Percentiles rank a stretch among this genome's conserved stretches.
Evolutionary conservation across 2,797 vertebrate genomes (phyloP).

Genomic region (Botia kubotai): DNA sequence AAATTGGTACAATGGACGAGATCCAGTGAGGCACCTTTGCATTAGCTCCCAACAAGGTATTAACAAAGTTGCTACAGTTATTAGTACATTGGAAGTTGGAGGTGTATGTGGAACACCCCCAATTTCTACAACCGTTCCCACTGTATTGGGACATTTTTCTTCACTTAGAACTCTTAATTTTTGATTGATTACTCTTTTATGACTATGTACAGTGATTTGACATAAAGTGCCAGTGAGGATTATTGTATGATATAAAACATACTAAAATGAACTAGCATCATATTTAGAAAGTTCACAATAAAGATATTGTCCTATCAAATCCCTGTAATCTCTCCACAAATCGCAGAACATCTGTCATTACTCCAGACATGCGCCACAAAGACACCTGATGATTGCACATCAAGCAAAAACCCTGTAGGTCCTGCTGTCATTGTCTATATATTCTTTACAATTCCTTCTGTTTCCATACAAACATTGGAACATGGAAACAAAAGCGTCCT

Average conservation of each 20-base stretch:
- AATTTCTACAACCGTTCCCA: conserved; percentile 75
- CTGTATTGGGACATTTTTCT: conserved; percentile 74
- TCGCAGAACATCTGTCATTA: conserved; percentile 84
- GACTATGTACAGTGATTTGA: conserved; percentile 93
- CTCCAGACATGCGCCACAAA: conserved; percentile 84
- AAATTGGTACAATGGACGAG: conserved; percentile 85
- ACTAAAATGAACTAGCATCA: conserved; percentile 81
- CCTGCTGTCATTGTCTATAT: conserved; percentile 99
- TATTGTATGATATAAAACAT: conserved; percentile 83
- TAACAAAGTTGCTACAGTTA: conserved; percentile 91
- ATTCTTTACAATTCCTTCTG: conserved; percentile 7
- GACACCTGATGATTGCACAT: conserved; percentile 94
- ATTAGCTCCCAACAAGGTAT: conserved; percentile 93
- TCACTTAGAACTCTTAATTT: conserved; percentile 64
- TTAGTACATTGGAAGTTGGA: conserved; percentile 87
- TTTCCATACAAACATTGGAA: conserved; percentile 3
- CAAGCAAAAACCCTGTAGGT: conserved; percentile 99
- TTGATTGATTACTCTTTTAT: conserved; percentile 80
- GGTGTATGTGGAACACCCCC: conserved; percentile 81
- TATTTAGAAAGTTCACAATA: conserved; percentile 83
- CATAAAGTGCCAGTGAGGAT: conserved; percentile 98
- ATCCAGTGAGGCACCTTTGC: conserved; percentile 92
- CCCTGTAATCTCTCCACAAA: conserved; percentile 91
- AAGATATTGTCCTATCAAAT: conserved; percentile 82
- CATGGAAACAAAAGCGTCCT: not conserved